Evolutionary conservation across 2,888 invertebrate genomes (phyloP).

Genomic region (Sepioteuthis lessoniana): DNA sequence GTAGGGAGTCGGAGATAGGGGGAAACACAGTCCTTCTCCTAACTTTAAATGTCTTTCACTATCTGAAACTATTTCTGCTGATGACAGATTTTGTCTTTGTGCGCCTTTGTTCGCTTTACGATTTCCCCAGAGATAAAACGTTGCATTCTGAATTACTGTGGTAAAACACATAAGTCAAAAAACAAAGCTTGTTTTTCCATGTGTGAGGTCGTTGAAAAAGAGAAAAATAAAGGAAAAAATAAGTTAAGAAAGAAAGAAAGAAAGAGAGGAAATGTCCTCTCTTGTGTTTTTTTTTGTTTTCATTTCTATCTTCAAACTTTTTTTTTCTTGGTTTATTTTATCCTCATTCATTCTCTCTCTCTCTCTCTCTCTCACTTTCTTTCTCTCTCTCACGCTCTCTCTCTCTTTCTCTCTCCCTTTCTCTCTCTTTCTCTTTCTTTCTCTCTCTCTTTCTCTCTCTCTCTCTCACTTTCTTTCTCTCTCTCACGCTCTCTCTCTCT

Average conservation of each 20-base stretch:
- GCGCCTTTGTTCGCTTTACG: not conserved
- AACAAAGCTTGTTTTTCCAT: not conserved
- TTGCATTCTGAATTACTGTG: not conserved
- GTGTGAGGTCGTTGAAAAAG: not conserved
- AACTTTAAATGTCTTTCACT: not conserved
- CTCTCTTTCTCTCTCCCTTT: no score
- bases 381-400: no score
- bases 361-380: no score
- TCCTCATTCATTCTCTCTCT: not conserved
- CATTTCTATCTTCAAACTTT: not conserved
- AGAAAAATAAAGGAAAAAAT: not conserved
- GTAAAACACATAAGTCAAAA: not conserved
- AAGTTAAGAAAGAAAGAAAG: no score
- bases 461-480: no score
- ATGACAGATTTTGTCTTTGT: not conserved
- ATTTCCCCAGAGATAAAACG: not conserved
- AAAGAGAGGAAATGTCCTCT: no score
- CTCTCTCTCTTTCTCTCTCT: no score
- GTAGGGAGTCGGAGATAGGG: not conserved
- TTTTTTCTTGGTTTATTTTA: not conserved
- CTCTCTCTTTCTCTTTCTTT: no score
- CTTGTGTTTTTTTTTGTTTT: not conserved
- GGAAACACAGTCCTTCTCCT: not conserved
- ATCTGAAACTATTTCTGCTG: slow-evolving; percentile 33
- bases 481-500: no score